These are phyloP conservation scores for Cataglyphis cursor DNA, from an alignment of 2,888 invertebrate species.

Conservation along the genomic window DNA sequence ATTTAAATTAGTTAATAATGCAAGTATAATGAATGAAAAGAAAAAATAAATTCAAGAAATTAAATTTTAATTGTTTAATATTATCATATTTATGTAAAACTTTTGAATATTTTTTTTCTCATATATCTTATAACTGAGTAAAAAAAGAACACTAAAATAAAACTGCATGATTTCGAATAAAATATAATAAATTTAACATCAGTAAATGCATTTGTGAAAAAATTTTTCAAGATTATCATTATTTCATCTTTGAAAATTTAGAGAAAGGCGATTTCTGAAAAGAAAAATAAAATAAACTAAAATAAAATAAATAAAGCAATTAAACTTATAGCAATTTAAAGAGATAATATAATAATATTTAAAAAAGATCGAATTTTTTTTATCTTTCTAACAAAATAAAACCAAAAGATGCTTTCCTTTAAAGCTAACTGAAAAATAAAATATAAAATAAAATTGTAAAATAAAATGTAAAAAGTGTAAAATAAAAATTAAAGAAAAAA, in stretches of 20 bases:
- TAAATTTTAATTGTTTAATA: not conserved
- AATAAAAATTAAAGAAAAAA: not conserved
- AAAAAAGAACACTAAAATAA: not conserved
- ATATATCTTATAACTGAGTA: not conserved
- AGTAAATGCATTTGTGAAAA: not conserved
- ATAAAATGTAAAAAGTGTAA: too few relatives aligned
- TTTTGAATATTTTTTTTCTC: not conserved
- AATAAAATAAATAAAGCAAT: slow-evolving; percentile 9
- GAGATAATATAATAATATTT: slow-evolving; percentile 34
- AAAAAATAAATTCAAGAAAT: not conserved
- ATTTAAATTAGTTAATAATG: not conserved
- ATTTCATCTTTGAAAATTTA: not conserved
- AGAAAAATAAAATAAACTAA: not conserved
- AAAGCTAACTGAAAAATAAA: not conserved
- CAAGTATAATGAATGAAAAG: not conserved
- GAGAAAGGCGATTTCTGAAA: not conserved
- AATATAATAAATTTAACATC: not conserved
- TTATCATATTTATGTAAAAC: not conserved
- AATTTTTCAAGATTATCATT: not conserved
- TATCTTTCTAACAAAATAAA: not conserved
- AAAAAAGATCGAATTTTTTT: not conserved
- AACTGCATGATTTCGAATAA: not conserved
- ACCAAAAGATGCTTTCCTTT: not conserved
- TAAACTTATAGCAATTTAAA: slow-evolving; percentile 2
- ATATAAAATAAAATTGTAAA: not conserved